These are phyloP conservation scores for Atlantisia rogersi DNA, from an alignment of 2,113 vertebrate species.

Conservation along the genomic window DNA sequence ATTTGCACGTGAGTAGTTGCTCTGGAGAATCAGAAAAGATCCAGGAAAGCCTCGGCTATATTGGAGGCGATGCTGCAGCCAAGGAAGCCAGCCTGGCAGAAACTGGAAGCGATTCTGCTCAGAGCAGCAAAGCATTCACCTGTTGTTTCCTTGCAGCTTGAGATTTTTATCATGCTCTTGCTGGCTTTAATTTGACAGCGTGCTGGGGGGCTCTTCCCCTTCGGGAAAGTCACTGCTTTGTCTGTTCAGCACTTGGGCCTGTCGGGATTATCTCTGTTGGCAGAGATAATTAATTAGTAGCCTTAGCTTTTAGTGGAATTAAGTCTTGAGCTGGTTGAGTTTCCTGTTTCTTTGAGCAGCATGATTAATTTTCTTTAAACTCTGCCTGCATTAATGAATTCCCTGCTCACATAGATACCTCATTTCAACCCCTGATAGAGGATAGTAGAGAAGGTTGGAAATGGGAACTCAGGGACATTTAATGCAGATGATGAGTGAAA, in stretches of 20 bases:
- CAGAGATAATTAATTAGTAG: background rate
- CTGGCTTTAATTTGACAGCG: background rate
- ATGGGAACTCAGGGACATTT: background rate
- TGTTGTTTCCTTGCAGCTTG: background rate
- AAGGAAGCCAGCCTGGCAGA: background rate
- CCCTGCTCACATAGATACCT: background rate
- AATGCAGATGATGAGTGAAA: background rate
- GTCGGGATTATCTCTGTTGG: background rate
- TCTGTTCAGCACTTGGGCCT: fast-evolving
- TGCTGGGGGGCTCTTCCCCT: background rate
- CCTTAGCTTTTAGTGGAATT: background rate
- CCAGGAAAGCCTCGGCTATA: background rate
- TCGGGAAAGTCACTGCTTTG: background rate
- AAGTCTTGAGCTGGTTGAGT: background rate
- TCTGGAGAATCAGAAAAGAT: background rate
- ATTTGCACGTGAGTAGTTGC: background rate
- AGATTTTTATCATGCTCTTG: background rate
- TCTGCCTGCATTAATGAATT: background rate
- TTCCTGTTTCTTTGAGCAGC: background rate
- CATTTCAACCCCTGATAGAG: background rate
- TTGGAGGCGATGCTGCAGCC: background rate
- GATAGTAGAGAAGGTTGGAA: background rate
- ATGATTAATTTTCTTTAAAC: slow-evolving; percentile 6
- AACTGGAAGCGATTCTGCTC: background rate
- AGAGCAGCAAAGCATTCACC: background rate